These are phyloP conservation scores for Rotaria socialis DNA, from an alignment of 2,888 invertebrate genomes.

Conservation along the genomic window DNA sequence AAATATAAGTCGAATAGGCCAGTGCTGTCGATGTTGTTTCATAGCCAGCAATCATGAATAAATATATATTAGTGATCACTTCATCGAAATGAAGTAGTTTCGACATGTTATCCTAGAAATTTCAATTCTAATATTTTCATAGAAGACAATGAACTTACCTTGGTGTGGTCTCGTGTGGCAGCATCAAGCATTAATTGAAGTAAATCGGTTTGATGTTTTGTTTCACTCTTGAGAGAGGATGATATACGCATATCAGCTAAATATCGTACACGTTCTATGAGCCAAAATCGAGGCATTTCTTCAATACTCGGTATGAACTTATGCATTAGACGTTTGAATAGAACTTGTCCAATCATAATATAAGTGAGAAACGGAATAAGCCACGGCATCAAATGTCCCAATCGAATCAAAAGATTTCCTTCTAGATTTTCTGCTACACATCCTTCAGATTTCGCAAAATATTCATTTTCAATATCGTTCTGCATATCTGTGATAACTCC, in stretches of 20 bases:
- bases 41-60: conserved; percentile 7
- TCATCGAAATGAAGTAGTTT: neutral
- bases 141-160: neutral
- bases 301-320: neutral
- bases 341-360: neutral
- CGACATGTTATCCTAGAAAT: neutral
- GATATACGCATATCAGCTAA: neutral
- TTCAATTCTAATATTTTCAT: no score
- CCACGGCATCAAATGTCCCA: neutral
- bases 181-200: neutral
- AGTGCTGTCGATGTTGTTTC: conserved; percentile 30
- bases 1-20: neutral
- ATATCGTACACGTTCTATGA: neutral
- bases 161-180: neutral
- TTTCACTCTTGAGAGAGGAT: no score
- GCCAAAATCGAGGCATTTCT: neutral
- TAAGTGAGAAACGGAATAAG: neutral
- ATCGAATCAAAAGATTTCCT: no score
- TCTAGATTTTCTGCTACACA: no score
- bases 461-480: neutral
- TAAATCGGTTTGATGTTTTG: no score
- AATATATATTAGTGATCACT: neutral
- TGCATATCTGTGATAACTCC: neutral
- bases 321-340: neutral
- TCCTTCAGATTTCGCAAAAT: neutral